Conservation (phyloP, 2,113 vertebrate genomes). For the Rhinichthys klamathensis region DNA sequence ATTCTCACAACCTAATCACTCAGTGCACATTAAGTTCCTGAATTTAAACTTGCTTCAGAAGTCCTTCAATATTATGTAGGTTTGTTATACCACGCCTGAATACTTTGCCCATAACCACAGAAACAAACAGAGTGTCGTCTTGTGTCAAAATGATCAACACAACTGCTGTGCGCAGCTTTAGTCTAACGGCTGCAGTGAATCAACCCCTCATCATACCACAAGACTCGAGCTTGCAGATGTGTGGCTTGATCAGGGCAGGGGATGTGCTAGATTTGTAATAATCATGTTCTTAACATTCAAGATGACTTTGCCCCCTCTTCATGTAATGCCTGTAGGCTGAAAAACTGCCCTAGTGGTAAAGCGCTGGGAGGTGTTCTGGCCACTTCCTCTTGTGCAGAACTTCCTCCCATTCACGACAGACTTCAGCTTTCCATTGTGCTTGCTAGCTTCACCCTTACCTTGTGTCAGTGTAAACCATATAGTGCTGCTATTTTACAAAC, state of each 20-base stretch:
- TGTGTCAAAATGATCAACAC: neutral
- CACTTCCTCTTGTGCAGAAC: conserved; percentile 77
- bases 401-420: conserved; percentile 72
- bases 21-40: neutral
- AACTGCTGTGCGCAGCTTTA: neutral
- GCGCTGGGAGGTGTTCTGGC: conserved; percentile 52
- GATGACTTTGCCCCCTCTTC: neutral
- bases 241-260: neutral
- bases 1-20: neutral
- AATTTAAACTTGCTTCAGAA: conserved; percentile 18
- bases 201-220: neutral
- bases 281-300: conserved; percentile 3
- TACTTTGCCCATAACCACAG: neutral
- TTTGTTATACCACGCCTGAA: neutral
- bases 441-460: conserved; percentile 52
- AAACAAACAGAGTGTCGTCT: neutral
- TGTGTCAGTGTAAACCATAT: neutral
- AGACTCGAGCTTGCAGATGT: neutral
- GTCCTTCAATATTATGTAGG: neutral
- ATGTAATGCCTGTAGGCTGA: neutral
- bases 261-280: neutral
- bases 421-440: conserved; percentile 62
- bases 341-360: neutral
- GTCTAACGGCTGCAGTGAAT: neutral
- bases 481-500: neutral